phyloP scores from a whole-genome alignment of 2,888 invertebrate genomes.

The Dyspetes luteomarginatus region DNA sequence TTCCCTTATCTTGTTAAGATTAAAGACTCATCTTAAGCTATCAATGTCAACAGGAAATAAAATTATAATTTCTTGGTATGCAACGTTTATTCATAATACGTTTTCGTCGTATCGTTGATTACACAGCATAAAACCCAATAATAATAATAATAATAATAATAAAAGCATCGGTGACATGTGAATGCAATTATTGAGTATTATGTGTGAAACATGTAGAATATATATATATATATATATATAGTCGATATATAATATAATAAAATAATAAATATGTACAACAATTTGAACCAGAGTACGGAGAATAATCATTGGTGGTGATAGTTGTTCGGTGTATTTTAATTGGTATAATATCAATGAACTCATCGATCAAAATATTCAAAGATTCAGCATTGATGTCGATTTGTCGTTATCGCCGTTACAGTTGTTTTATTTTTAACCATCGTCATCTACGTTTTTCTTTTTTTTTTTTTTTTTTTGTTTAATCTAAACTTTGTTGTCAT shows the following conservation, averaged over 20 bases:
- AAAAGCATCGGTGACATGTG: neutral
- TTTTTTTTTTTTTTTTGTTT: neutral
- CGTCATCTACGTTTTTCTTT: neutral
- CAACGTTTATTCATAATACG: conserved; percentile 74
- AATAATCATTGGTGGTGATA: conserved; percentile 62
- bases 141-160: neutral
- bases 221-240: conserved; percentile 49
- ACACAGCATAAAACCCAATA: conserved; percentile 22
- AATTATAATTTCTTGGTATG: conserved; percentile 65
- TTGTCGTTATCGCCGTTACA: neutral
- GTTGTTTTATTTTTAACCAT: neutral
- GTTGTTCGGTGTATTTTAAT: conserved; percentile 40
- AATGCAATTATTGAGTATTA: conserved; percentile 26
- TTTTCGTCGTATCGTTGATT: conserved; percentile 52
- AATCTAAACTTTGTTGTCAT: conserved; percentile 37
- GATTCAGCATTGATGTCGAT: neutral
- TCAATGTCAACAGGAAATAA: neutral
- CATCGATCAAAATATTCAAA: conserved; percentile 24
- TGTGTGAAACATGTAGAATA: conserved; percentile 32
- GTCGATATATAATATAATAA: conserved; percentile 56
- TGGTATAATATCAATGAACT: conserved; percentile 32
- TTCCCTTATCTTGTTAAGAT: no score
- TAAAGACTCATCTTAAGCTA: neutral
- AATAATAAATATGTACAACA: conserved; percentile 79
- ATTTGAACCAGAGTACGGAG: conserved; percentile 73